These are phyloP conservation scores for Mythimna ferrago DNA, from an alignment of 2,888 invertebrate genomes.

Conservation along the genomic window DNA sequence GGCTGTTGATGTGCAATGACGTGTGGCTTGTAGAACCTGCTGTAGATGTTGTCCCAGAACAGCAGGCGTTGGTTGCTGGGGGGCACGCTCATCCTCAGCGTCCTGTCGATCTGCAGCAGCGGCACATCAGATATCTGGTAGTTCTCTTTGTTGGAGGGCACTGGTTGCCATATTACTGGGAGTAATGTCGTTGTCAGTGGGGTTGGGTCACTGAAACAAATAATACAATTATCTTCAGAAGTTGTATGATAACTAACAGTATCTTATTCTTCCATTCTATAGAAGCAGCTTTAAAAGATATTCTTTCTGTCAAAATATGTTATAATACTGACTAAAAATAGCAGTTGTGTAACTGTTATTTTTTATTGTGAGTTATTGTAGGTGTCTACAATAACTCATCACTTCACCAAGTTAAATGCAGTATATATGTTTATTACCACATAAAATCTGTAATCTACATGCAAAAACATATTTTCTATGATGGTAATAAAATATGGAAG, in stretches of 20 bases:
- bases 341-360: too few species aligned
- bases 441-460: too few species aligned
- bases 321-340: not conserved
- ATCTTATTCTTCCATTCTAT: not conserved
- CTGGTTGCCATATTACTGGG: slow-evolving; percentile 81
- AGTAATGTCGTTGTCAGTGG: slow-evolving; percentile 78
- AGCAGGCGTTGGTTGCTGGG: slow-evolving; percentile 69
- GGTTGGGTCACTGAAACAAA: slow-evolving; percentile 82
- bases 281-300: not conserved
- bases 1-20: slow-evolving; percentile 26
- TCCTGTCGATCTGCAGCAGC: slow-evolving; percentile 69
- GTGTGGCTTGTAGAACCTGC: slow-evolving; percentile 75
- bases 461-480: too few species aligned
- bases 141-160: slow-evolving; percentile 53
- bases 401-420: too few species aligned
- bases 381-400: too few species aligned
- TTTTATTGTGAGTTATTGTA: too few species aligned
- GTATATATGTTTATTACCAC: too few species aligned
- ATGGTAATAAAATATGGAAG: too few species aligned
- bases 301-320: not conserved
- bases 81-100: slow-evolving; percentile 64
- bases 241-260: not conserved
- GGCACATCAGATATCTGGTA: slow-evolving; percentile 68
- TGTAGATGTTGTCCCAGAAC: slow-evolving; percentile 84
- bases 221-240: not conserved